phyloP scores from a whole-genome alignment of 2,888 invertebrate species.

The Noctuana brunneofusca region DNA sequence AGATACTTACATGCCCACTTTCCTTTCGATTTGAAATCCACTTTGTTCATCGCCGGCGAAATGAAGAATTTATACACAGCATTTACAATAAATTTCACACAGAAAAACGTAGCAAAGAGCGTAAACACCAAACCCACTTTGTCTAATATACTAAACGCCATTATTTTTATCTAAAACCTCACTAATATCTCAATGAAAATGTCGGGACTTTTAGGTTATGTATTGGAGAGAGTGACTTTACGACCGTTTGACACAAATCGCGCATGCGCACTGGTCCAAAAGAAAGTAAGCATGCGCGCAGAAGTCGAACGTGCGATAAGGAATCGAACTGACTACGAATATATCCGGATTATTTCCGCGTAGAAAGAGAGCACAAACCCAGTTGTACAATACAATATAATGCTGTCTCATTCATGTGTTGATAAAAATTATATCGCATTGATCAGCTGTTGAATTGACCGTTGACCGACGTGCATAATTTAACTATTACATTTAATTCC shows the following conservation, averaged over 20 bases:
- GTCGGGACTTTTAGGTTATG: slow-evolving; percentile 54
- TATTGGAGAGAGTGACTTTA: slow-evolving; percentile 49
- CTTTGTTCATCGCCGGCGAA: slow-evolving; percentile 80
- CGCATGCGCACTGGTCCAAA: slow-evolving; percentile 73
- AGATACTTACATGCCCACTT: slow-evolving; percentile 92
- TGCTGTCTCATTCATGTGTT: neutral
- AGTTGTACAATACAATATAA: no score
- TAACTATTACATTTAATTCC: no score
- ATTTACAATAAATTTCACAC: slow-evolving; percentile 52
- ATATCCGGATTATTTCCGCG: slow-evolving; percentile 20
- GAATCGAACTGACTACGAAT: slow-evolving; percentile 14
- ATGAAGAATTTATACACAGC: slow-evolving; percentile 69
- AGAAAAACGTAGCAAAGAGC: slow-evolving; percentile 54
- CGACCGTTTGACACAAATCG: slow-evolving; percentile 63
- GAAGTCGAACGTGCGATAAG: slow-evolving; percentile 39
- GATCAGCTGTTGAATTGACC: neutral
- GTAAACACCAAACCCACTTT: slow-evolving; percentile 74
- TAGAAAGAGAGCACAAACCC: slow-evolving; percentile 15
- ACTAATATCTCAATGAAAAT: slow-evolving; percentile 36
- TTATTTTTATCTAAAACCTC: slow-evolving; percentile 43
- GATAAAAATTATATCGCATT: neutral
- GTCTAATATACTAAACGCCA: slow-evolving; percentile 65
- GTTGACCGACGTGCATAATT: neutral
- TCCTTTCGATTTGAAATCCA: slow-evolving; percentile 87
- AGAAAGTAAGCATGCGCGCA: slow-evolving; percentile 74